Base-by-base conservation (phyloP, 2,113 vertebrate genomes). In the Verasper variegatus region DNA sequence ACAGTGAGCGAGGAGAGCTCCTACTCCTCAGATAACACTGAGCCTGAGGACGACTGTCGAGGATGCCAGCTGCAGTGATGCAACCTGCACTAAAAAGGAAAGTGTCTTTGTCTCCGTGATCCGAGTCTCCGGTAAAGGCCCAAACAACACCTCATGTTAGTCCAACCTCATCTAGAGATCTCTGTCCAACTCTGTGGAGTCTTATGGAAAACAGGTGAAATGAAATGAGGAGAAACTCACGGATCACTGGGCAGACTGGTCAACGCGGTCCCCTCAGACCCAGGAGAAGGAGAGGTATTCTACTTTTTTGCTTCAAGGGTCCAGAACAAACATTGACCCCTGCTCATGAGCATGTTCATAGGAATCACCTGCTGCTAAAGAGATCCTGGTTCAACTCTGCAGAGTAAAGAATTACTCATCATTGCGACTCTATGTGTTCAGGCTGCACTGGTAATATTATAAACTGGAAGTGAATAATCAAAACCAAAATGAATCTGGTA, bases 1-100 rank as follows among this genome's bases (percentile, higher is more conserved):
- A 75, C 90, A 93, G 92, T 93, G 91, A 92, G 89, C 21, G 91
- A 93, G 81, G 92, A 93, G 78, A 93, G 92, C 80, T 92, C 92
- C 0, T 91, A 91, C 73, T 93, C 92, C 0, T 93, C 92, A 0
- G 91, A 93, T 80, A 93, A 92, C 89, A 93, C 91, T 0, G 92
- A 92, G 74, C 92, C 92, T 0, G 92, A 93, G 83, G 91, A 93
- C 4, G 92, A 93, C 89, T 93, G 92, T 47, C 76, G 90, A 74
- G 91, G 92, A 54, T 93, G 91, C 77, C 90, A 93, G 75, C 84
- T 93, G 6, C 92, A 93, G 91, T 93, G 84, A 91, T 52, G 20
- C 55, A 2, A 18, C 40, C 0, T 24, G 10, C 42, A 10, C 42
- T 24, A 0, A 31, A 31, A 71, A 47, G 86, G 15, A 66, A 80